Conservation (phyloP, 2,797 vertebrate genomes). For the Forpus xanthops region DNA sequence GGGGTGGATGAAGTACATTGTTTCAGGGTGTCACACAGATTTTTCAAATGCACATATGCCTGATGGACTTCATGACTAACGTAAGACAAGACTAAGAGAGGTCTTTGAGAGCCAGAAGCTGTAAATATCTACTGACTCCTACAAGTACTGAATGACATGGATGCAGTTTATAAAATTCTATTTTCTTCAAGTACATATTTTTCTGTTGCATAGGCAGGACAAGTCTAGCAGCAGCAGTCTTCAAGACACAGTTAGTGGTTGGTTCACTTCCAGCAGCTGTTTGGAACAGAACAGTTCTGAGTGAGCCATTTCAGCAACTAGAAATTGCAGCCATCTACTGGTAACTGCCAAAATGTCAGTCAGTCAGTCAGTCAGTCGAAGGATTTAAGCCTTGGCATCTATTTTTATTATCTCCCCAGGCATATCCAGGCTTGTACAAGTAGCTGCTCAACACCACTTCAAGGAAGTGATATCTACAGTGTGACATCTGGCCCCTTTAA, state of each 20-base stretch:
- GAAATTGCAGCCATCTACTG: conserved; percentile 66
- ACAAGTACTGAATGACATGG: neutral
- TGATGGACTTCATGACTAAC: neutral
- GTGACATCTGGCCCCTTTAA: neutral
- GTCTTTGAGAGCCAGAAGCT: neutral
- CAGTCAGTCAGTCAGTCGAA: conserved; percentile 37
- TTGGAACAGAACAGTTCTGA: conserved; percentile 22
- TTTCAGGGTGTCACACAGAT: neutral
- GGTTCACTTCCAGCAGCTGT: conserved; percentile 38
- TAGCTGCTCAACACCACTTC: conserved; percentile 1
- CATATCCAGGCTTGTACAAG: conserved; percentile 10
- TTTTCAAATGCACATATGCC: neutral
- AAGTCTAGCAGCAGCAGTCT: neutral
- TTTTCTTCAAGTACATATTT: neutral
- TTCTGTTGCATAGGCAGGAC: neutral
- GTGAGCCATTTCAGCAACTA: conserved; percentile 51
- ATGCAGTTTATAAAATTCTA: neutral
- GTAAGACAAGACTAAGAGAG: neutral
- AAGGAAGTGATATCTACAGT: neutral
- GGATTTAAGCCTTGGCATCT: conserved; percentile 13
- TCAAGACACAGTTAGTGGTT: neutral
- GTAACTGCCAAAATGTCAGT: conserved; percentile 57
- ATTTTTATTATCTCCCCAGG: conserved; percentile 35
- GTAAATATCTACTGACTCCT: neutral
- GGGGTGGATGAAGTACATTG: fast-evolving